phyloP scores from a whole-genome alignment of 2,888 invertebrate species.

The Automeris io region DNA sequence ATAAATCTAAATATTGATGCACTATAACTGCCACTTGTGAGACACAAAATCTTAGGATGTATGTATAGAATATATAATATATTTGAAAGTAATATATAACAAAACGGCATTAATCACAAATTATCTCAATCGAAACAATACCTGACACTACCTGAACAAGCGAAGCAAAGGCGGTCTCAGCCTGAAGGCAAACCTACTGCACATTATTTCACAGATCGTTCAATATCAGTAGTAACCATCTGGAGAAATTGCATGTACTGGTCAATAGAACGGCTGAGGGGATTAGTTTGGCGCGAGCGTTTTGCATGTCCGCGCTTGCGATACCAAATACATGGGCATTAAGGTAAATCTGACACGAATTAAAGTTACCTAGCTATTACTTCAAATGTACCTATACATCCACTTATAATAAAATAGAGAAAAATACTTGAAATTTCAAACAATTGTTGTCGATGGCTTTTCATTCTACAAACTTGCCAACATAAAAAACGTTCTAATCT shows the following conservation, averaged over 20 bases:
- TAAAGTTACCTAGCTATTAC: too few species aligned
- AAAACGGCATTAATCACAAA: slow-evolving; percentile 2
- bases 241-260: slow-evolving; percentile 43
- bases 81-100: too few species aligned
- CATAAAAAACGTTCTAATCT: too few species aligned
- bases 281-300: slow-evolving; percentile 43
- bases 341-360: slow-evolving; percentile 1
- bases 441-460: too few species aligned
- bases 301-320: slow-evolving; percentile 30
- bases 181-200: slow-evolving; percentile 28
- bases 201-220: slow-evolving; percentile 32
- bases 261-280: slow-evolving; percentile 33
- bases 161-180: slow-evolving; percentile 14
- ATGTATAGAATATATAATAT: too few species aligned
- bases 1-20: neutral
- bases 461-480: too few species aligned
- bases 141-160: slow-evolving; percentile 20
- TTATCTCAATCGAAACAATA: slow-evolving; percentile 18
- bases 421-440: too few species aligned
- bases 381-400: too few species aligned
- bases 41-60: too few species aligned
- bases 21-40: too few species aligned
- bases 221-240: slow-evolving; percentile 44
- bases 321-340: slow-evolving; percentile 20
- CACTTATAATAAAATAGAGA: too few species aligned